Percentiles rank a stretch among this genome's conserved stretches.
These are phyloP conservation scores for Ctenochaetus hawaiiensis DNA, from an alignment of 2,797 vertebrate genomes.

Conservation along the genomic window DNA sequence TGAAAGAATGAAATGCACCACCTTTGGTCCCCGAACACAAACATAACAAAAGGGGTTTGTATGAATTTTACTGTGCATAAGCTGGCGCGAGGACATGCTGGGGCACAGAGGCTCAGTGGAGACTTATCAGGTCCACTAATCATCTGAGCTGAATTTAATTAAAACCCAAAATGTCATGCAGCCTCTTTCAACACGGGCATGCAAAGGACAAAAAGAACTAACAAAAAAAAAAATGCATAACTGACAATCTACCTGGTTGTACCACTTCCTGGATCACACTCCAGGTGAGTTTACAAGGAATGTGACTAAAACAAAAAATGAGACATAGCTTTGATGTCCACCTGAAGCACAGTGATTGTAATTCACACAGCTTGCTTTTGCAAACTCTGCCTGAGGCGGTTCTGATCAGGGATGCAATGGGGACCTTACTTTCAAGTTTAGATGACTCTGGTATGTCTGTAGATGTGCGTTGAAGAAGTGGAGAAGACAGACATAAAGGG, in stretches of 20 bases:
- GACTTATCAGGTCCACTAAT: conserved; percentile 66
- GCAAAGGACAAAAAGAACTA: conserved; percentile 41
- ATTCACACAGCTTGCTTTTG: conserved; percentile 61
- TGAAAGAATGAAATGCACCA: conserved; percentile 51
- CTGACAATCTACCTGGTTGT: conserved; percentile 14
- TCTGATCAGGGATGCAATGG: conserved; percentile 62
- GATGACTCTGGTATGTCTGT: conserved; percentile 44
- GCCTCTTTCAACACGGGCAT: conserved; percentile 30
- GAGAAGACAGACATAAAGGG: conserved; percentile 24
- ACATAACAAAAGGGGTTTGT: conserved; percentile 35
- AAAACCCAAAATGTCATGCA: conserved; percentile 68
- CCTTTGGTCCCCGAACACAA: conserved; percentile 36
- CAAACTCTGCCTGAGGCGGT: conserved; percentile 59
- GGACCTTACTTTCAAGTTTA: conserved; percentile 60
- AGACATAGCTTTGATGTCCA: conserved; percentile 67
- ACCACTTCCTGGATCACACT: conserved; percentile 35
- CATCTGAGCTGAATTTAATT: conserved; percentile 73
- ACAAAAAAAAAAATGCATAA: conserved; percentile 30
- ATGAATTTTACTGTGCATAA: conserved; percentile 42
- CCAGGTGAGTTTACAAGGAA: conserved; percentile 40
- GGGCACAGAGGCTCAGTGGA: conserved; percentile 38
- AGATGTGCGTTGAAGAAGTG: conserved; percentile 27
- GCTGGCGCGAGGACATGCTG: conserved; percentile 34
- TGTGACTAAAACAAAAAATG: conserved; percentile 25
- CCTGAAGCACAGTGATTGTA: conserved; percentile 52